phyloP scores from a whole-genome alignment of 2,113 vertebrate species.

The Anolis sagrei region DNA sequence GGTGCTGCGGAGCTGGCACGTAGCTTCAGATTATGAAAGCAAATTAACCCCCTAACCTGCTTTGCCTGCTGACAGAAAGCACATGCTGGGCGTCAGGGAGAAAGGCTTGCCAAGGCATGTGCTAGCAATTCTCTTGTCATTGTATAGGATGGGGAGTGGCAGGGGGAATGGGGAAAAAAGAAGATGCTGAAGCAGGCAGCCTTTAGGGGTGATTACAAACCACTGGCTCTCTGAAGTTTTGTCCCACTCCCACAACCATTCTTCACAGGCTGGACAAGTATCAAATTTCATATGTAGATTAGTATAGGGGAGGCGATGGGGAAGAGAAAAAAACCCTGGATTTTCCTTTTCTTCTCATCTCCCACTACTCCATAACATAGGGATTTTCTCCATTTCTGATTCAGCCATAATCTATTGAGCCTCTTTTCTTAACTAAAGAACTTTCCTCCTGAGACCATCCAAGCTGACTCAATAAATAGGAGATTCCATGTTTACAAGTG shows the following conservation, averaged over 20 bases:
- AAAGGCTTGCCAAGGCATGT: not conserved
- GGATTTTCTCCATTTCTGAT: no score
- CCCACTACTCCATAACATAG: not conserved
- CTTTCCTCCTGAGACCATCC: not conserved
- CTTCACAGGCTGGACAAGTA: not conserved
- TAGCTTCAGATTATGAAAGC: not conserved
- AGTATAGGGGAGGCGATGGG: no score
- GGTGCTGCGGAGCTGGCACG: not conserved
- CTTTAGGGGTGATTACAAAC: not conserved
- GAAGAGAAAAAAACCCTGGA: not conserved
- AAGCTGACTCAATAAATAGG: not conserved
- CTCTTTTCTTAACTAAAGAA: not conserved
- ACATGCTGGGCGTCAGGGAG: not conserved
- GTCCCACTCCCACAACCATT: not conserved
- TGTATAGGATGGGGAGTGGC: not conserved
- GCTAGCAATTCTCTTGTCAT: not conserved
- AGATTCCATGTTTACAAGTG: not conserved
- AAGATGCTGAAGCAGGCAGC: not conserved
- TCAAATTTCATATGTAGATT: no score
- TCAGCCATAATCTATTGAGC: not conserved
- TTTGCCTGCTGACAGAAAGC: not conserved
- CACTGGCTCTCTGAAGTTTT: not conserved
- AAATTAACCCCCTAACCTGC: slow-evolving; percentile 15
- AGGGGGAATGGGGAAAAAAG: not conserved
- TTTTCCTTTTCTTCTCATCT: not conserved